phyloP scores from a whole-genome alignment of 1,140 invertebrate genomes.

The Trypoxylus dichotomus region DNA sequence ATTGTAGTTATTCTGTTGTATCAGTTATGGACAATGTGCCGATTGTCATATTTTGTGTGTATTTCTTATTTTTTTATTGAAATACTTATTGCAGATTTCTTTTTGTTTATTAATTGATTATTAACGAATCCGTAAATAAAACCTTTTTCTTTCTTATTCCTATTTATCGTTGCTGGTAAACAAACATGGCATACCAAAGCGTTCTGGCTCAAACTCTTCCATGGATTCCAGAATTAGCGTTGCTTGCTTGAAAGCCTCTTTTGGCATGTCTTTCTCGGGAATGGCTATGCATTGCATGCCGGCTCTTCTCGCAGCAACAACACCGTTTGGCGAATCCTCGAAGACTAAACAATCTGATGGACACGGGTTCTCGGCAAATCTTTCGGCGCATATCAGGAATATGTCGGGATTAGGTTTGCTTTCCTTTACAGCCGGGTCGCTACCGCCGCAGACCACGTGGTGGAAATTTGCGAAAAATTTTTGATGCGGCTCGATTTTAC shows the following conservation, averaged over 20 bases:
- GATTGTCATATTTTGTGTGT: too few species aligned
- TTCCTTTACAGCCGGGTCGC: constrained; percentile 71
- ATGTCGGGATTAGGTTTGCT: constrained; percentile 81
- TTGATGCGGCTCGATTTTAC: constrained; percentile 67
- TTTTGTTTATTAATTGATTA: background rate
- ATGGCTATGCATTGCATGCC: constrained; percentile 91
- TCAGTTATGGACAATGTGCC: too few species aligned
- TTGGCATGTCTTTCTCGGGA: constrained; percentile 70
- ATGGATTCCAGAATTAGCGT: constrained; percentile 76
- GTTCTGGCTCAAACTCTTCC: constrained; percentile 80
- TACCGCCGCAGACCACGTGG: constrained; percentile 69
- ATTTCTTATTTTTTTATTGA: background rate
- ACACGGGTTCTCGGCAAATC: constrained; percentile 65
- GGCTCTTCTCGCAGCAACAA: constrained; percentile 74
- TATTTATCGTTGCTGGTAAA: too few species aligned
- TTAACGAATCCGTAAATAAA: background rate
- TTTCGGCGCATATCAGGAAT: constrained; percentile 69
- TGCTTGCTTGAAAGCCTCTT: constrained; percentile 61
- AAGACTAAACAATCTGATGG: constrained; percentile 79
- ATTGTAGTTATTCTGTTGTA: too few species aligned
- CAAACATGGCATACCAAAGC: constrained; percentile 75
- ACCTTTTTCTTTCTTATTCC: too few species aligned
- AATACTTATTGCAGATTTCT: too few species aligned
- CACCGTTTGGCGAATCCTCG: constrained; percentile 91
- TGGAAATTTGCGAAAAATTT: constrained; percentile 64